A percentile compares a stretch with the other conserved stretches of the same genome.
Evolutionary conservation across 37 sponge, comb jelly and placozoan genomes (phyloP).

Genomic region (Oopsacas minuta): DNA sequence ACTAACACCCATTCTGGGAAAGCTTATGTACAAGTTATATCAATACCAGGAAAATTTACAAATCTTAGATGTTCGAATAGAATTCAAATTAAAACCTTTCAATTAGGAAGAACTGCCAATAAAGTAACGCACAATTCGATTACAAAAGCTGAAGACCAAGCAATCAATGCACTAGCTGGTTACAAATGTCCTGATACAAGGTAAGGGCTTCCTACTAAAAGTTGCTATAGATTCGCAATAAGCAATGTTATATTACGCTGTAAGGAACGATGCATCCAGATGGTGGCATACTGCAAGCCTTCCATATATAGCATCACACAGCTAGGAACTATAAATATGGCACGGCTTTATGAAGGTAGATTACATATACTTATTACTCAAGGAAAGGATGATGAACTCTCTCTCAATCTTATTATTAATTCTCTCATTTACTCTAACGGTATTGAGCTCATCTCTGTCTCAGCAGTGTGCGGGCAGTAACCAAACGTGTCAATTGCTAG

Average conservation of each 20-base stretch:
- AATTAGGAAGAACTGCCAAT: not conserved
- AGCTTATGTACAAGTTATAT: too few relatives aligned
- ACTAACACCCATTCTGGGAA: too few relatives aligned
- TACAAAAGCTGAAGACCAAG: not conserved
- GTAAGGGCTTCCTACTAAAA: not conserved
- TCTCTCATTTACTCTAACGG: not conserved
- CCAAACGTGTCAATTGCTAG: not conserved
- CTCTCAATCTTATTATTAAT: not conserved
- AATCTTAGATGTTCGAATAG: too few relatives aligned
- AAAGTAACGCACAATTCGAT: not conserved
- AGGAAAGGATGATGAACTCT: not conserved
- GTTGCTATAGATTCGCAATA: not conserved
- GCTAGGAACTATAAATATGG: too few relatives aligned
- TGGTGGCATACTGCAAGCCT: not conserved
- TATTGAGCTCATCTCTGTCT: not conserved
- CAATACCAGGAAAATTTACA: too few relatives aligned
- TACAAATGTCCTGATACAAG: not conserved
- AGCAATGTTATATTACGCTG: not conserved
- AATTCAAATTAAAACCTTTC: not conserved
- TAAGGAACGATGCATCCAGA: not conserved
- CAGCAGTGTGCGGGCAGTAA: not conserved
- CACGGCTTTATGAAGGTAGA: too few relatives aligned
- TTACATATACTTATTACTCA: too few relatives aligned
- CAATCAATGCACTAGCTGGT: slow-evolving; percentile 8
- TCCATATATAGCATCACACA: too few relatives aligned